Conservation (phyloP, 1,140 invertebrate species). For the Panagrolaimus sp. region DNA sequence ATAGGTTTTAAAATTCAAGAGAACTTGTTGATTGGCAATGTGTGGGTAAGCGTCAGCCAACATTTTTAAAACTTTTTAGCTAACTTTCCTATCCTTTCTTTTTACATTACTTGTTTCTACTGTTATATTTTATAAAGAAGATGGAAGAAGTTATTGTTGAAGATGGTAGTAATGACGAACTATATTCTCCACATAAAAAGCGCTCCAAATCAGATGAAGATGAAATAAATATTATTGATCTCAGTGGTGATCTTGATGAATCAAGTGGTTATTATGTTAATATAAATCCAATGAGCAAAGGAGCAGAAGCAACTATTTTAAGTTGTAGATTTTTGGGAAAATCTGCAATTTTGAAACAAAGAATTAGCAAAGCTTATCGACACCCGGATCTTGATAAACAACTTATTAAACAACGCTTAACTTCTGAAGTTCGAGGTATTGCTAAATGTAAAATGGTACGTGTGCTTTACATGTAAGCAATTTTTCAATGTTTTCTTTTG, state of each 20-base stretch:
- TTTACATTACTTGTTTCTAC: no score
- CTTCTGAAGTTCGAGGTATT: constrained; percentile 77
- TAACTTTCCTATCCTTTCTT: no score
- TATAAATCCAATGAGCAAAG: constrained; percentile 67
- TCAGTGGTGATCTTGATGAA: not conserved
- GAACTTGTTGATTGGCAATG: no score
- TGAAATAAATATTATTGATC: not conserved
- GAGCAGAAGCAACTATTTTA: constrained; percentile 84
- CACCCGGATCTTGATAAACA: constrained; percentile 74
- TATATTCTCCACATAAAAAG: not conserved
- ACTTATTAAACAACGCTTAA: constrained; percentile 80
- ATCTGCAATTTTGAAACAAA: constrained; percentile 76
- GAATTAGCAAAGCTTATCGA: constrained; percentile 84
- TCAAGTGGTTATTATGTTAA: constrained; percentile 5
- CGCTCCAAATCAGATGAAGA: not conserved
- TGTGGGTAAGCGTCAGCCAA: no score
- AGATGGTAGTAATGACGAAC: no score
- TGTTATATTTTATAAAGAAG: no score
- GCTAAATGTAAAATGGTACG: constrained; percentile 70
- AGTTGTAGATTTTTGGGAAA: constrained; percentile 72
- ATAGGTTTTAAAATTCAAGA: no score
- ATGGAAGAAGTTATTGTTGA: no score
- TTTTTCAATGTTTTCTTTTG: constrained; percentile 20
- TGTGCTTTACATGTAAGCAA: not conserved
- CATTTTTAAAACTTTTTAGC: no score